phyloP scores from a whole-genome alignment of 2,797 vertebrate species.

The Pseudopleuronectes americanus region DNA sequence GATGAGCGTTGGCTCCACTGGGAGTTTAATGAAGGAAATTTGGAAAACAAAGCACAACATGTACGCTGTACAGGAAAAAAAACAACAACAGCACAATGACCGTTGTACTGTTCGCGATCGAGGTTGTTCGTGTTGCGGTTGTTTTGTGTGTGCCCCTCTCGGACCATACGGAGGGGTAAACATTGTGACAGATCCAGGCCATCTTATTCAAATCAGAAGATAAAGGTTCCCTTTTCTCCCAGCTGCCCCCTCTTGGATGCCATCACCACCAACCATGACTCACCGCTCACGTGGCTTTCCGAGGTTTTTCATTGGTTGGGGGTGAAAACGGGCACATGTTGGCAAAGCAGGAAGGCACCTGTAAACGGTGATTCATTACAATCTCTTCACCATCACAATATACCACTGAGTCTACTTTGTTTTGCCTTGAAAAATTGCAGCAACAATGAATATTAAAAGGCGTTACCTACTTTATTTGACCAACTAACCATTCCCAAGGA shows the following conservation, averaged over 20 bases:
- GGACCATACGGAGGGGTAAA: conserved; percentile 88
- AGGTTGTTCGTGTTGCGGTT: conserved; percentile 80
- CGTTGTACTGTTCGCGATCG: conserved; percentile 34
- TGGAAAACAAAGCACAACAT: conserved; percentile 67
- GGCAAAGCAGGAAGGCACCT: not conserved
- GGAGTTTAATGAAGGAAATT: conserved; percentile 66
- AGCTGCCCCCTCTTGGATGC: conserved; percentile 88
- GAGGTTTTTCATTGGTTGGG: conserved; percentile 4
- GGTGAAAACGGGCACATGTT: conserved; percentile 11
- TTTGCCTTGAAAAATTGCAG: not conserved
- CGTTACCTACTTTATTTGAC: conserved; percentile 31
- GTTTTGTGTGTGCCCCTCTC: conserved; percentile 53
- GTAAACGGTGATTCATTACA: not conserved
- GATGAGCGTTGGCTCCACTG: conserved; percentile 50
- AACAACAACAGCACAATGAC: conserved; percentile 62
- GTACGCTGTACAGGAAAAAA: conserved; percentile 38
- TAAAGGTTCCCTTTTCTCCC: conserved; percentile 91
- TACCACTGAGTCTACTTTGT: not conserved
- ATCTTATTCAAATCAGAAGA: conserved; percentile 98
- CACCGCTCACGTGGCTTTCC: conserved; percentile 66
- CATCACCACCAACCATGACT: conserved; percentile 83
- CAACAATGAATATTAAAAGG: conserved; percentile 8
- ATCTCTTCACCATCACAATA: not conserved
- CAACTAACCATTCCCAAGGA: conserved; percentile 48
- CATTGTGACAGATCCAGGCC: conserved; percentile 97